phyloP scores from a whole-genome alignment of 2,113 vertebrate species.

The Eublepharis macularius region DNA sequence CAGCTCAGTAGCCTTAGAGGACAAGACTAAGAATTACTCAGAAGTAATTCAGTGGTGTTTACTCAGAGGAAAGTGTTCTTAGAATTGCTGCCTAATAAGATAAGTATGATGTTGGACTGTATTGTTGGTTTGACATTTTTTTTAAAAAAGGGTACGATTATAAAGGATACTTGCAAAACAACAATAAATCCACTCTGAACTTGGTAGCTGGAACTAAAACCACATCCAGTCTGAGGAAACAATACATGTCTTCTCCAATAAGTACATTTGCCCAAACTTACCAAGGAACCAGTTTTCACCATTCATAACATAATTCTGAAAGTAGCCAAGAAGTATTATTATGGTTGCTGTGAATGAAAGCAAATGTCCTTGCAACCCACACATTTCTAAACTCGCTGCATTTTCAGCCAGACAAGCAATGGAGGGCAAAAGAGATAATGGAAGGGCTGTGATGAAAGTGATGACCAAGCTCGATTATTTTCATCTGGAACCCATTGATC shows the following conservation, averaged over 20 bases:
- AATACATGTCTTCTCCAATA: background rate
- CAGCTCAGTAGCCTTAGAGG: too few species aligned
- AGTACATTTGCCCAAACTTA: constrained; percentile 15
- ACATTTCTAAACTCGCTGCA: constrained; percentile 33
- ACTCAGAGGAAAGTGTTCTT: too few species aligned
- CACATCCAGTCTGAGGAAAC: background rate
- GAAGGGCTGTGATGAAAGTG: constrained; percentile 41
- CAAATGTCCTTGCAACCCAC: constrained; percentile 45
- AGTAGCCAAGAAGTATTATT: constrained; percentile 33
- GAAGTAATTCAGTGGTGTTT: too few species aligned
- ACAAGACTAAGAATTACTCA: too few species aligned
- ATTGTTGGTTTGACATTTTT: background rate
- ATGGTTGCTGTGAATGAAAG: constrained; percentile 33
- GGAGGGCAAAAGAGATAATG: constrained; percentile 51
- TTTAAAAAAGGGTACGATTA: background rate
- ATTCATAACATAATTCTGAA: constrained; percentile 20
- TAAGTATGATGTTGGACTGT: background rate
- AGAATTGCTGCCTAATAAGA: too few species aligned
- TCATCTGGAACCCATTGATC: constrained; percentile 69
- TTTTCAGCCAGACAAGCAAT: constrained; percentile 48
- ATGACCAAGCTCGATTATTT: constrained; percentile 49
- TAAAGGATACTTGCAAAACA: background rate
- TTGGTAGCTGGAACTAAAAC: background rate
- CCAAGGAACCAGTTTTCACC: background rate
- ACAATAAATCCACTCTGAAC: background rate